Evolutionary conservation across 2,113 vertebrate species (phyloP), one percentile per base, ranked within the genome.

Genomic region (Gymnarchus niloticus): DNA sequence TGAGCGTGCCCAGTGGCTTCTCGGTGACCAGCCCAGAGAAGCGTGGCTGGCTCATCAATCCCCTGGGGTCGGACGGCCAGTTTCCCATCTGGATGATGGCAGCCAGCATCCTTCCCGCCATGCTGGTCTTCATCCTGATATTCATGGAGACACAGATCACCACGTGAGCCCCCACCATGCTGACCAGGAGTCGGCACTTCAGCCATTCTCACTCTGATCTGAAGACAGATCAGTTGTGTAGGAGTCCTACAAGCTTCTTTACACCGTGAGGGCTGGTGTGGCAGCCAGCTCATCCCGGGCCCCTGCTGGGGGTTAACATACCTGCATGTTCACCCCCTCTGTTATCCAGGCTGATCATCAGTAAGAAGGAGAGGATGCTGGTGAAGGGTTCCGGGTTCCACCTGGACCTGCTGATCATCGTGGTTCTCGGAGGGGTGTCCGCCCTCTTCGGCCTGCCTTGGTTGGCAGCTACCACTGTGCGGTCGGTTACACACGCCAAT

Each of bases 71-170:
- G 9, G 69, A 91, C 0, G 89, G 87, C 0, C 3, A 90, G 25
- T 99, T 99, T 86, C 98, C 98, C 0, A 86, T 99, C 87, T 99
- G 98, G 98, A 98, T 99, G 98, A 99, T 99, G 98, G 96, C 97
- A 1, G 98, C 96, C 88, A 97, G 97, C 0, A 93, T 95, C 83
- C 92, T 99, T 56, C 98, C 98, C 0, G 98, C 97, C 3, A 0
- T 99, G 73, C 94, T 99, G 0, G 98, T 99, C 88, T 99, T 98
- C 91, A 99, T 99, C 89, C 97, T 99, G 86, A 99, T 99, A 93
- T 99, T 99, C 92, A 99, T 99, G 98, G 98, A 99, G 93, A 99
- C 98, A 0, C 98, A 99, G 91, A 99, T 99, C 93, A 99, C 98
- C 83, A 97, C 97, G 98, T 99, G 92, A 96, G 98, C 48, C 19